Percentiles rank a stretch among this genome's conserved stretches.
Conservation (phyloP, 2,113 vertebrate species). For the Tinamus guttatus region DNA sequence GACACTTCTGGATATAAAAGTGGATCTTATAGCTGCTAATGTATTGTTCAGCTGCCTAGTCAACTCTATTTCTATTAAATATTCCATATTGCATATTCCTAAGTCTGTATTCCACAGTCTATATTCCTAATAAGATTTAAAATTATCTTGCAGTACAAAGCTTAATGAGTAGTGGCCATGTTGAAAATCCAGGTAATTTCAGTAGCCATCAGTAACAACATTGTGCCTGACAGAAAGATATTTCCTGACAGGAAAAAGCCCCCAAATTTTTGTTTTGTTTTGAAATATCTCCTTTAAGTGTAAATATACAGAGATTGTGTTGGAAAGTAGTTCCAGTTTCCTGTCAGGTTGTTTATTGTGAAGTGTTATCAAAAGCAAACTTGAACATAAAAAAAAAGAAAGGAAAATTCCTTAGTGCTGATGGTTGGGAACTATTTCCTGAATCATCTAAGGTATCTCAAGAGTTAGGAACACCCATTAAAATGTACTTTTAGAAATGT, state of each 20-base stretch:
- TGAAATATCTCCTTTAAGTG: neutral
- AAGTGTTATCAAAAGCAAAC: neutral
- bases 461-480: neutral
- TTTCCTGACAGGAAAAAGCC: neutral
- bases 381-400: neutral
- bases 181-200: neutral
- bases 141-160: neutral
- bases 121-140: neutral
- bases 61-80: neutral
- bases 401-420: neutral
- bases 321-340: neutral
- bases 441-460: neutral
- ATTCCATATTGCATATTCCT: neutral
- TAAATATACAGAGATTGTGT: neutral
- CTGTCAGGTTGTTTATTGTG: neutral
- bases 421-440: neutral
- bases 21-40: neutral
- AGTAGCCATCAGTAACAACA: neutral
- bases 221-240: neutral
- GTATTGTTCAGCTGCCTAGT: neutral
- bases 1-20: neutral
- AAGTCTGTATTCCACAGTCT: neutral
- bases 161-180: neutral
- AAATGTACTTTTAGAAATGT: neutral
- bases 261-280: neutral